Base-by-base conservation (phyloP, 2,113 vertebrate species). In the Semnornis frantzii region DNA sequence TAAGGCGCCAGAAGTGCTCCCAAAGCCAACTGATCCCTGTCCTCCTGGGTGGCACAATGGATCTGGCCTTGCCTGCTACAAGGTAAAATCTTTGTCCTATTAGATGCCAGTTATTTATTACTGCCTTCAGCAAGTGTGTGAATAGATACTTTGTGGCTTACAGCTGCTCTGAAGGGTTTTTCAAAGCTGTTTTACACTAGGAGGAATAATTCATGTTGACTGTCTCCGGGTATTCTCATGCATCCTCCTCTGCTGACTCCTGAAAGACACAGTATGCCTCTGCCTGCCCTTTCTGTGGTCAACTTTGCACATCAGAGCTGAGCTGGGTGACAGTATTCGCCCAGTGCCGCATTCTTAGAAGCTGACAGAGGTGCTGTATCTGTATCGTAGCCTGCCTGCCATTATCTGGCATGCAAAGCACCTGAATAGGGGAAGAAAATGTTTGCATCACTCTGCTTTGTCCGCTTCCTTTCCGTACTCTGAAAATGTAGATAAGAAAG, bases 11-110 rank as follows among this genome's bases (percentile, higher is more conserved):
- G 96, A 97, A 83, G 96, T 97, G 33, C 90, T 96, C 37, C 98
- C 97, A 2, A 95, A 98, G 59, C 96, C 95, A 25, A 98, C 92
- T 28, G 96, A 89, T n/a, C 92, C 97, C 42, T 99, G 99, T 95
- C 98, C 99, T 11, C 75, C 95, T 60, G 99, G 98, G 25, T 99
- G 99, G 99, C 59, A 97, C 30, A 97, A 97, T 44, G 95, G 85
- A 68, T 84, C 94, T 0, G 85, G 95, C 80, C 96, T 95, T 93
- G 98, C 98, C 90, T 99, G 99, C 97, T 99, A 99, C 95, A 99
- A 99, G 98, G 99, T 99, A 92, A 92, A 91, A 75, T 15, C 15
- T 66, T 72, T 14, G n/a, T 88, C 50, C 21, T 85, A 1, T 74
- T 85, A 42, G 20, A 37, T 77, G 12, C 54, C 78, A 65, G 21